Evolutionary conservation across 2,888 invertebrate genomes (phyloP), one percentile per base, ranked within the genome.

Genomic region (Caenorhabditis doughertyi): DNA sequence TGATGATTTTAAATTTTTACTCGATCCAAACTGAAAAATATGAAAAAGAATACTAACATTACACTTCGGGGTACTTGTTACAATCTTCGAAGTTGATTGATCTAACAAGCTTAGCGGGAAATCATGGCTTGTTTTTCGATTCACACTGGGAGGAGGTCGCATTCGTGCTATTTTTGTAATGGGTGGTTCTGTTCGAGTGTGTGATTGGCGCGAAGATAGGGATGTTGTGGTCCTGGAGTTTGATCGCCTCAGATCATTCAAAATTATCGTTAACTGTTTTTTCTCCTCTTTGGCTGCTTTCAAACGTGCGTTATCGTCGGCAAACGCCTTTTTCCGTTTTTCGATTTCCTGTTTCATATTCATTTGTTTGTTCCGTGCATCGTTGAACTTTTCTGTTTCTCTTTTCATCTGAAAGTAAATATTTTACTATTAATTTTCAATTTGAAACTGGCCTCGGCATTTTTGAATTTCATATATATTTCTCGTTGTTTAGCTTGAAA

Each of bases 401-500:
- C 42, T 58, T 21, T 76, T 74, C 25, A 16, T 16, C 74, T 74
- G 49, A 21, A 64, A 71, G 44, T 2, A 56, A 72, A 11, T 23
- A 11, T 4, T 35, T 21, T 39, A 2, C 39, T 39, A 18, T 42
- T 13, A 13, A 7, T 7, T 47, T 32, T 21, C 18, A 44, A 21
- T 4, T 39, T 25, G 8, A 13, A 60, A 21, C 9, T 44, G 5
- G 49, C 49, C 60, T 68, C 51, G n/a, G 47, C 4, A 21, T 47
- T 56, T 35, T 51, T 55, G 27, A 71, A 64, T 25, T 79, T 79
- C 71, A 71, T 47, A 47, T 18, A 79, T 21, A 71, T 64, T 27
- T 79, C 79, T n/a, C 79, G 64, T 49, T 71, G 79, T 42, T 71
- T 65, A 16, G 56, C 56, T 42, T 76, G 76, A 49, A 76, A 76